These are phyloP conservation scores for Diogma glabrata DNA, from an alignment of 2,888 invertebrate genomes.

Conservation along the genomic window DNA sequence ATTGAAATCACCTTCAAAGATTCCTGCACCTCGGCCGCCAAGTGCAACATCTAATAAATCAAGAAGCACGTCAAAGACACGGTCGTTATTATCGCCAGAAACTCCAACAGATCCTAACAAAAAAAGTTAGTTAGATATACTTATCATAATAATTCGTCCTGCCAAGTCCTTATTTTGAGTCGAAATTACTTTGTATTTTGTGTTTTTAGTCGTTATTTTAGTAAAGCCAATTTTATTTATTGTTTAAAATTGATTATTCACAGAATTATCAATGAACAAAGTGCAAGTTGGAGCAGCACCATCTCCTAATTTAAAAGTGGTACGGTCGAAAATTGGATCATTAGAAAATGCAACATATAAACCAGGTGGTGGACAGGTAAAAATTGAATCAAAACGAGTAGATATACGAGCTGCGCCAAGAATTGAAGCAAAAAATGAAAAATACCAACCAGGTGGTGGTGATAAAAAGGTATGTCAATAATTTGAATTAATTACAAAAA, in stretches of 20 bases:
- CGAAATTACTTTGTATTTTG: no score
- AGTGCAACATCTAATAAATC: slow-evolving; percentile 38
- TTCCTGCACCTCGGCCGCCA: slow-evolving; percentile 36
- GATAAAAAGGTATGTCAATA: slow-evolving; percentile 73
- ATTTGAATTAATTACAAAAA: background rate
- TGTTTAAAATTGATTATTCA: slow-evolving; percentile 21
- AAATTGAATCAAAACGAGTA: slow-evolving; percentile 77
- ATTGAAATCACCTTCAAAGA: slow-evolving; percentile 49
- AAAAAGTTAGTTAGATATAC: slow-evolving; percentile 48
- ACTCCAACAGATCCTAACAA: slow-evolving; percentile 48
- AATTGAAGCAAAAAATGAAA: slow-evolving; percentile 85
- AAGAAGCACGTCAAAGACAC: slow-evolving; percentile 30
- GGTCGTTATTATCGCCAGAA: slow-evolving; percentile 52
- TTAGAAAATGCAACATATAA: slow-evolving; percentile 80
- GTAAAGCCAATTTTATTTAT: no score
- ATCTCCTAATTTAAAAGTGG: slow-evolving; percentile 82
- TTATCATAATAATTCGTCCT: no score
- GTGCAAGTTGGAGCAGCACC: slow-evolving; percentile 84
- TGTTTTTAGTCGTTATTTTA: no score
- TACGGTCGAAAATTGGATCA: slow-evolving; percentile 88
- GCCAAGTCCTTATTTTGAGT: no score
- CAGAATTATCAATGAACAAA: slow-evolving; percentile 86
- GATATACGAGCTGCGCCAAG: slow-evolving; percentile 75
- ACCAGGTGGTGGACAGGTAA: slow-evolving; percentile 79
- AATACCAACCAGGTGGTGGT: slow-evolving; percentile 75